phyloP scores from a whole-genome alignment of 2,888 invertebrate genomes.

The Dynastes tityus region DNA sequence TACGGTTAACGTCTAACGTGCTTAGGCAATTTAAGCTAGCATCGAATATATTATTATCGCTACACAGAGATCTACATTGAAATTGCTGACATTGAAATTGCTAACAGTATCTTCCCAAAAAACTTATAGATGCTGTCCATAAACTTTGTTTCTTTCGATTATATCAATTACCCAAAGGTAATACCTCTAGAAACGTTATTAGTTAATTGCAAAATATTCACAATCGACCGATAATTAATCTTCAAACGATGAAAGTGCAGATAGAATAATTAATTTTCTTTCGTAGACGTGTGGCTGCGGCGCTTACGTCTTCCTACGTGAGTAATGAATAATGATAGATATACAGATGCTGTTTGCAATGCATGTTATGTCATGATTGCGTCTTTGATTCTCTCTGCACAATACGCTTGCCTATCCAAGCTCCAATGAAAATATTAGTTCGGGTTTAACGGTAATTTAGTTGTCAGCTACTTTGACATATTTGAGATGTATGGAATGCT shows the following conservation, averaged over 20 bases:
- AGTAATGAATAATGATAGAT: conserved; percentile 1
- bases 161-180: neutral
- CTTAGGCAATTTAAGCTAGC: no score
- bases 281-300: neutral
- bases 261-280: neutral
- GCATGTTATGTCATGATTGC: conserved; percentile 6
- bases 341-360: conserved; percentile 5
- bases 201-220: no score
- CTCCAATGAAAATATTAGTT: neutral
- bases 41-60: no score
- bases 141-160: neutral
- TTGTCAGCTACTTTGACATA: neutral
- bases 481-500: neutral
- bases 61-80: no score
- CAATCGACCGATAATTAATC: neutral
- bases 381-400: neutral
- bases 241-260: neutral
- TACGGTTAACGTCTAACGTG: no score
- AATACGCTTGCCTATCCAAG: neutral
- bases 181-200: neutral
- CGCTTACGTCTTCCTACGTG: neutral
- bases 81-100: no score
- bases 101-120: no score
- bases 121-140: no score
- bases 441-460: neutral